A percentile compares a stretch with the other conserved stretches of the same genome.
Evolutionary conservation across 1,140 invertebrate species (phyloP).

Genomic region (Aleiodes sp.): DNA sequence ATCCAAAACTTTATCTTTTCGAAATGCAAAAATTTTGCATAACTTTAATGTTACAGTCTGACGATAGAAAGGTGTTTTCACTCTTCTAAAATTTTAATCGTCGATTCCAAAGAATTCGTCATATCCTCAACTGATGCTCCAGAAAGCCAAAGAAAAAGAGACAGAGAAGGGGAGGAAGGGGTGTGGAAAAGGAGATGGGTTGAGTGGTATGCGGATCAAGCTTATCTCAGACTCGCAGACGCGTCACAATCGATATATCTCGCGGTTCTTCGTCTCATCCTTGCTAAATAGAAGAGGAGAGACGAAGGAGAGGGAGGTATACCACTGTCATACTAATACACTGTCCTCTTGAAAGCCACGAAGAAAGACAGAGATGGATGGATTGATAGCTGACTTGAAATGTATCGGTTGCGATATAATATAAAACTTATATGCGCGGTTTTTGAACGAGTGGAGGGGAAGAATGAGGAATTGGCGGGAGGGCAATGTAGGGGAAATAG

Average conservation of each 20-base stretch:
- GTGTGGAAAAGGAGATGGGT: too few relatives aligned
- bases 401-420: conserved; percentile 9
- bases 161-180: conserved; percentile 31
- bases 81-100: too few relatives aligned
- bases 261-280: conserved; percentile 46
- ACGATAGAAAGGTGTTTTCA: too few relatives aligned
- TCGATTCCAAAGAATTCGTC: too few relatives aligned
- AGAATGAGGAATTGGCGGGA: conserved; percentile 17
- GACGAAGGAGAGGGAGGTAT: conserved; percentile 12
- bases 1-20: too few relatives aligned
- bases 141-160: too few relatives aligned
- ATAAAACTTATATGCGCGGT: conserved; percentile 28
- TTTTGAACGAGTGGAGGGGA: too few relatives aligned
- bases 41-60: too few relatives aligned
- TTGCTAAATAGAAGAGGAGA: conserved; percentile 22
- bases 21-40: too few relatives aligned
- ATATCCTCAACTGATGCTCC: too few relatives aligned
- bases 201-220: conserved; percentile 43
- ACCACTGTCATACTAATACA: neutral
- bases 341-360: neutral
- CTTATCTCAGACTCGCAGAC: conserved; percentile 64
- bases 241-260: conserved; percentile 65
- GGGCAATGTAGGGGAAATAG: conserved; percentile 6
- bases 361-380: conserved; percentile 25
- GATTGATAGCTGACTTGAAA: conserved; percentile 25